A percentile compares a stretch with the other conserved stretches of the same genome.
Evolutionary conservation across 2,797 vertebrate genomes (phyloP).

Genomic region (Hypotaenidia philippensis): DNA sequence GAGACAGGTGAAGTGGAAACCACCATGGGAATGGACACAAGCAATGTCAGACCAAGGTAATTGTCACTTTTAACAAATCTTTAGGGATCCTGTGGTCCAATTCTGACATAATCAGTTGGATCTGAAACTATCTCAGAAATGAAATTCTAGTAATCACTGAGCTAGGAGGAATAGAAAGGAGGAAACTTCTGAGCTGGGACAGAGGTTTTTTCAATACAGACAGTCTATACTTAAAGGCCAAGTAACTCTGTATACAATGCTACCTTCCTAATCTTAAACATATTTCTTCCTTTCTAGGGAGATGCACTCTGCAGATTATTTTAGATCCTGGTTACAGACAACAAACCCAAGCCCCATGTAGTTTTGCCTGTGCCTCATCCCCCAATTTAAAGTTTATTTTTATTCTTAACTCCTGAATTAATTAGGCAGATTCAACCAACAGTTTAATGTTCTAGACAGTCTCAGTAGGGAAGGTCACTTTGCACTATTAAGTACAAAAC

Average conservation of each 20-base stretch:
- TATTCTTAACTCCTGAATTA: neutral
- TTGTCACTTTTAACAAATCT: conserved; percentile 19
- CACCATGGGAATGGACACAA: neutral
- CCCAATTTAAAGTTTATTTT: neutral
- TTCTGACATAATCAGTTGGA: neutral
- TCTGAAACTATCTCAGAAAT: conserved; percentile 22
- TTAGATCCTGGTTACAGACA: neutral
- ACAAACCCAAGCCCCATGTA: neutral
- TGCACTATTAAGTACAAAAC: neutral
- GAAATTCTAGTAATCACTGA: conserved; percentile 27
- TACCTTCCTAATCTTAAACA: neutral
- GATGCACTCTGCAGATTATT: neutral
- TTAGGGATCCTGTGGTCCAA: conserved; percentile 27
- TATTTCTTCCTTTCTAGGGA: neutral
- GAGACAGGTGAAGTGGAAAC: conserved; percentile 44
- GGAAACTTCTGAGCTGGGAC: neutral
- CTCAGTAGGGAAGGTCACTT: neutral
- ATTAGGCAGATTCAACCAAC: neutral
- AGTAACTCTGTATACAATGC: neutral
- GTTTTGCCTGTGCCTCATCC: neutral
- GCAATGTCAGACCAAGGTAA: neutral
- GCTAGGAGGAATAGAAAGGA: neutral
- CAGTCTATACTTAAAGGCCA: neutral
- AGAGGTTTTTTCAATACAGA: neutral
- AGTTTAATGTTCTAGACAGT: neutral